These are phyloP conservation scores for Malurus alboscapulatus DNA, from an alignment of 2,113 vertebrate species.

Conservation along the genomic window DNA sequence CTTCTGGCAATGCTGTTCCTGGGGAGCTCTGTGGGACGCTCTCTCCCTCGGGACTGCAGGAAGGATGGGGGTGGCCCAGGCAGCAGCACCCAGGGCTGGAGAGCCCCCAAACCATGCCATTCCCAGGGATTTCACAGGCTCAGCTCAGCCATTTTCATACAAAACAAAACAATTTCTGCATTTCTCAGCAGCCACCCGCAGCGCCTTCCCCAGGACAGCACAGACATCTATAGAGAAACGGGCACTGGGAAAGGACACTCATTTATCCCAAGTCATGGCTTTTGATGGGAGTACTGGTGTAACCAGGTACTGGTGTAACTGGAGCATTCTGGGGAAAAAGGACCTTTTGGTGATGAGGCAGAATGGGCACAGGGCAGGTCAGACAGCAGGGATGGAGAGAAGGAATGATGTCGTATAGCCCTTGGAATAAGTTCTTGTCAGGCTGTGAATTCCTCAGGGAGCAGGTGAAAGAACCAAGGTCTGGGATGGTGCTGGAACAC, in stretches of 20 bases:
- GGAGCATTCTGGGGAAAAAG: neutral
- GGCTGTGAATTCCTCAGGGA: neutral
- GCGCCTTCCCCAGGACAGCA: neutral
- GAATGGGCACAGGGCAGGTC: rapidly evolving
- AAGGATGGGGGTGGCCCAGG: neutral
- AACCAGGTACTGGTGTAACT: neutral
- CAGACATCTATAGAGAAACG: neutral
- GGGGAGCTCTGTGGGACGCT: neutral
- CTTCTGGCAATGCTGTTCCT: neutral
- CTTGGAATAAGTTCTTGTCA: conserved; percentile 26
- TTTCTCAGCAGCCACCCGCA: neutral
- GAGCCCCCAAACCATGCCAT: neutral
- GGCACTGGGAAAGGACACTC: neutral
- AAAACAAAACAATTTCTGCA: neutral
- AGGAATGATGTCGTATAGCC: neutral
- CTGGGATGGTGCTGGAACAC: neutral
- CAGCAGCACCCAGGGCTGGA: neutral
- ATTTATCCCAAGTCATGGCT: neutral
- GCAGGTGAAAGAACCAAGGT: neutral
- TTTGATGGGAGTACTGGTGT: neutral
- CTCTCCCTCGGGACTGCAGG: neutral
- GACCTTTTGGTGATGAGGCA: neutral
- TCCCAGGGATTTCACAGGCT: neutral
- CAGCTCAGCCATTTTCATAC: neutral
- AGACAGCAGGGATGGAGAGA: neutral